These are phyloP conservation scores for Cyanoramphus novaezelandiae DNA, from an alignment of 2,113 vertebrate species.

Conservation along the genomic window DNA sequence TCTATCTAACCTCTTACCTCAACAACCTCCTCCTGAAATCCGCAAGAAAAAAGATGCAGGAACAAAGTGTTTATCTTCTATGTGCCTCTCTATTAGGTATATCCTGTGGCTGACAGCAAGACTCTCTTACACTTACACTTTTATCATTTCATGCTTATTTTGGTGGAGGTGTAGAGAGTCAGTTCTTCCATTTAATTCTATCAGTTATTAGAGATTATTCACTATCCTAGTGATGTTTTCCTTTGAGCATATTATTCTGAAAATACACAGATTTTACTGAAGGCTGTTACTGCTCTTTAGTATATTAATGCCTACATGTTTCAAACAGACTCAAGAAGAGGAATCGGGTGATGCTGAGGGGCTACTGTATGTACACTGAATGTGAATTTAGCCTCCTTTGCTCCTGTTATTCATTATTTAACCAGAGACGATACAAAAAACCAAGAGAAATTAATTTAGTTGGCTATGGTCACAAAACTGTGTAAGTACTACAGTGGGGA, in stretches of 20 bases:
- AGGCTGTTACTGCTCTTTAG: neutral
- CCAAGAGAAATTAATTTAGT: neutral
- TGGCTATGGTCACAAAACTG: neutral
- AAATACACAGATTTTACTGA: neutral
- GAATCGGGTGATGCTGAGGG: neutral
- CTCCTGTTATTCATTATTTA: neutral
- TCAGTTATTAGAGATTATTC: neutral
- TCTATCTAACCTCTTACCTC: neutral
- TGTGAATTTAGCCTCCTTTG: neutral
- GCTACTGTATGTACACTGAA: neutral
- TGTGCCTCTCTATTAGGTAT: neutral
- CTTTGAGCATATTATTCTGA: neutral
- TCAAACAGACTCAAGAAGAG: neutral
- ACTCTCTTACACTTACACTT: neutral
- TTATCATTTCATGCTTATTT: conserved; percentile 6
- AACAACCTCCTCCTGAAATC: neutral
- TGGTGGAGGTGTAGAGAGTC: neutral
- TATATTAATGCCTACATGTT: neutral
- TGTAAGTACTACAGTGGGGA: neutral
- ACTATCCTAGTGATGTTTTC: neutral
- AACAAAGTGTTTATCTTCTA: conserved; percentile 13
- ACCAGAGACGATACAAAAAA: neutral
- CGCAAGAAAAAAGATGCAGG: neutral
- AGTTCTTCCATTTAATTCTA: conserved; percentile 15
- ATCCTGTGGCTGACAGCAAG: neutral